Conservation (phyloP, 2,888 invertebrate species). For the Ditula angustiorana region DNA sequence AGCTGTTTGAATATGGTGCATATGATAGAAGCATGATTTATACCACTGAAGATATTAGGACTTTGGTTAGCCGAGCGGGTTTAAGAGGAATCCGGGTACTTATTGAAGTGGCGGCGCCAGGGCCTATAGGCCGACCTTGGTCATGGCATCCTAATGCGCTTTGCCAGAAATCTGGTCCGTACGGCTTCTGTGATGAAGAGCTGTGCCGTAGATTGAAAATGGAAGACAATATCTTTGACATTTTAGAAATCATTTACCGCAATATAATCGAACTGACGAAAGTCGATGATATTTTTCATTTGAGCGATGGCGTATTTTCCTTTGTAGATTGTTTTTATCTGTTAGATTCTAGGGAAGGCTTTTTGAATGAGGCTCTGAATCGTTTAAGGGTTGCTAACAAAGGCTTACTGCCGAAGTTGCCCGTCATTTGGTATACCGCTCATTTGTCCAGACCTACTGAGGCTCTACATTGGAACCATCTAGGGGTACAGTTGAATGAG, state of each 20-base stretch:
- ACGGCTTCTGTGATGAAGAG: slow-evolving; percentile 87
- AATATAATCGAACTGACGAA: slow-evolving; percentile 89
- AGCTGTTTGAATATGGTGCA: slow-evolving; percentile 92
- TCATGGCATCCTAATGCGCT: slow-evolving; percentile 89
- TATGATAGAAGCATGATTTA: slow-evolving; percentile 91
- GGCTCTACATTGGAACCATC: slow-evolving; percentile 70
- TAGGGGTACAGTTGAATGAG: slow-evolving; percentile 90
- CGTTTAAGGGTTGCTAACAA: slow-evolving; percentile 86
- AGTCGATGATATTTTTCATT: slow-evolving; percentile 91
- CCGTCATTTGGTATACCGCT: slow-evolving; percentile 89
- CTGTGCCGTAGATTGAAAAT: slow-evolving; percentile 92
- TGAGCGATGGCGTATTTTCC: slow-evolving; percentile 91
- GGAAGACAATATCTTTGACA: slow-evolving; percentile 88
- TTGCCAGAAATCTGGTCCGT: slow-evolving; percentile 56
- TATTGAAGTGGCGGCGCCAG: slow-evolving; percentile 95
- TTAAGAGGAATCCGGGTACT: slow-evolving; percentile 93
- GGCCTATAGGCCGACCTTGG: slow-evolving; percentile 94
- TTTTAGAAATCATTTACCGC: slow-evolving; percentile 89
- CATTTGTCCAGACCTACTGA: slow-evolving; percentile 83
- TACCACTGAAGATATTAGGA: slow-evolving; percentile 87
- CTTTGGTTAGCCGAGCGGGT: slow-evolving; percentile 90
- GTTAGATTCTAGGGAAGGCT: slow-evolving; percentile 90
- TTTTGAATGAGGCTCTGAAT: slow-evolving; percentile 87
- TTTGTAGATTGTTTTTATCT: slow-evolving; percentile 88
- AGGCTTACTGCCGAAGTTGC: slow-evolving; percentile 82